Percentiles rank a stretch among this genome's conserved stretches.
These are phyloP conservation scores for Xanthia togata DNA, from an alignment of 2,888 invertebrate genomes.

Conservation along the genomic window DNA sequence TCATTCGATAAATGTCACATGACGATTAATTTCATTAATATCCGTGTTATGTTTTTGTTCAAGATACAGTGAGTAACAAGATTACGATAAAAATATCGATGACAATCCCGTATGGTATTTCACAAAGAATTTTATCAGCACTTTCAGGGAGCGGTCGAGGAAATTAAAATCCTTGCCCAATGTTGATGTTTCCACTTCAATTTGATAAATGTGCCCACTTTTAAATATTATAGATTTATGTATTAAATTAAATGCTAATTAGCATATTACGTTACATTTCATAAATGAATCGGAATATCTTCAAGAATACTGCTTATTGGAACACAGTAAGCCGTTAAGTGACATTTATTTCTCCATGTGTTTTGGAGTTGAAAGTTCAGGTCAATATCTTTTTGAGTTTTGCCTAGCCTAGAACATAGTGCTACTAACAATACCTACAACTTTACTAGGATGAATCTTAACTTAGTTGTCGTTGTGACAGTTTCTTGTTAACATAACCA, in stretches of 20 bases:
- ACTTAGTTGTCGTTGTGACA: neutral
- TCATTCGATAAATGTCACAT: slow-evolving; percentile 8
- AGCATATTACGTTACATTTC: too few species aligned
- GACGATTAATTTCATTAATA: slow-evolving; percentile 21
- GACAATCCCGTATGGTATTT: slow-evolving; percentile 75
- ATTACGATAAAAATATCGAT: slow-evolving; percentile 75
- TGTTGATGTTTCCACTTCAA: slow-evolving; percentile 20
- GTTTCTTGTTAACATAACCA: neutral
- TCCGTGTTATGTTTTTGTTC: slow-evolving; percentile 33
- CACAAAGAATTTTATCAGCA: slow-evolving; percentile 72
- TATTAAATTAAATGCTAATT: too few species aligned
- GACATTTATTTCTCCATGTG: neutral
- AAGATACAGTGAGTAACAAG: slow-evolving; percentile 46
- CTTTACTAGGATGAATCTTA: neutral
- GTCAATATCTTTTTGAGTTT: neutral
- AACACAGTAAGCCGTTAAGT: neutral
- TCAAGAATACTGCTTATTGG: neutral
- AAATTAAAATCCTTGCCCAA: slow-evolving; percentile 40
- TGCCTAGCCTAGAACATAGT: neutral
- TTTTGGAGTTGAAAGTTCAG: neutral
- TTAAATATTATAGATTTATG: too few species aligned
- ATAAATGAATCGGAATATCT: slow-evolving; percentile 9
- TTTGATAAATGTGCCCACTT: too few species aligned
- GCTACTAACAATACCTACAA: neutral
- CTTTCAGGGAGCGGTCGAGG: slow-evolving; percentile 71